phyloP scores from a whole-genome alignment of 2,888 invertebrate genomes.

The Cerceris ruficornis region DNA sequence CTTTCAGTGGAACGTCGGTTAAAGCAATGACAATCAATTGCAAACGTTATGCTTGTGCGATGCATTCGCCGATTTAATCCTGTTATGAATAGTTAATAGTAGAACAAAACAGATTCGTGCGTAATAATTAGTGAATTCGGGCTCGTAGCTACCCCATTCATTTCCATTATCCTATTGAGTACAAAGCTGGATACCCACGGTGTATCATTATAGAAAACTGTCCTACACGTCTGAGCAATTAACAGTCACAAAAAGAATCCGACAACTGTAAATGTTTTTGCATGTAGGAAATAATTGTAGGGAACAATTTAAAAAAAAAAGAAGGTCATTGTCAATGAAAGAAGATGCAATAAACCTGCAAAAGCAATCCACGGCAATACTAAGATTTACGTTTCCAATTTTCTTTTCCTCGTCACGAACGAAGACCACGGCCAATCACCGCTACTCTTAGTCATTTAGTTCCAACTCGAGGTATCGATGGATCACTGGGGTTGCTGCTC shows the following conservation, averaged over 20 bases:
- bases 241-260: background rate
- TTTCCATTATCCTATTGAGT: slow-evolving; percentile 39
- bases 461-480: slow-evolving; percentile 10
- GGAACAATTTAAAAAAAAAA: no score
- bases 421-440: background rate
- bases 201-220: slow-evolving; percentile 4
- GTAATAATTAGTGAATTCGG: slow-evolving; percentile 46
- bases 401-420: no score
- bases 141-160: slow-evolving; percentile 26
- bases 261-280: no score
- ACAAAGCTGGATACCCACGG: slow-evolving; percentile 12
- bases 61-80: slow-evolving; percentile 29
- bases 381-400: no score
- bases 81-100: slow-evolving; percentile 51
- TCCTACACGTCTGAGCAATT: background rate
- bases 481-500: slow-evolving; percentile 21
- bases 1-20: background rate
- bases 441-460: background rate
- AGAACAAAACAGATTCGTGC: slow-evolving; percentile 46
- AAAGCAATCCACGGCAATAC: no score
- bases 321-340: no score
- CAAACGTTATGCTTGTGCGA: background rate
- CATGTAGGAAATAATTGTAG: no score
- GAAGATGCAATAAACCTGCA: no score
- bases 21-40: background rate